Conservation (phyloP, 2,113 vertebrate genomes). For the Cyphomyrus discorhynchus region DNA sequence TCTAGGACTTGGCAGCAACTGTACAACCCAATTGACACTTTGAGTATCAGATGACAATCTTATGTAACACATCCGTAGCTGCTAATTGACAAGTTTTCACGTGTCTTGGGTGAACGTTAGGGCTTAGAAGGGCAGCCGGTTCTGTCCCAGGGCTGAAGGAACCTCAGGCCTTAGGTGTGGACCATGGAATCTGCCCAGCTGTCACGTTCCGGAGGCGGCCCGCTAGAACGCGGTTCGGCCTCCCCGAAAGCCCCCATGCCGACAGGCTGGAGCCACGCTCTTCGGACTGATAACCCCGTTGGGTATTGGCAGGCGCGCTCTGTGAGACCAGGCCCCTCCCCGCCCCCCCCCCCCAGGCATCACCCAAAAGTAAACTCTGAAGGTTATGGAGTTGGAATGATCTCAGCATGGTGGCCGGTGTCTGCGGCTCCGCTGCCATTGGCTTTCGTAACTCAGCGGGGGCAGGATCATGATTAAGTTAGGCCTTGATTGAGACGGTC, state of each 20-base stretch:
- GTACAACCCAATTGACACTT: background rate
- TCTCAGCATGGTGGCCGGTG: background rate
- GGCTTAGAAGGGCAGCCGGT: background rate
- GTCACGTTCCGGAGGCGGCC: background rate
- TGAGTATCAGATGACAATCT: background rate
- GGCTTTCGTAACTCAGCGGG: background rate
- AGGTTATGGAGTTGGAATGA: background rate
- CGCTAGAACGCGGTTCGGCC: background rate
- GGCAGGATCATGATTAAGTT: background rate
- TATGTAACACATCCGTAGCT: background rate
- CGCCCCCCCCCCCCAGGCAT: background rate
- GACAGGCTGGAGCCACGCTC: background rate
- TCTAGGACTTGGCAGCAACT: background rate
- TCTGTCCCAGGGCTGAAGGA: background rate
- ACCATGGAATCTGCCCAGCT: background rate
- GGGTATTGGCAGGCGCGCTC: background rate
- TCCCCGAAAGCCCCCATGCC: background rate
- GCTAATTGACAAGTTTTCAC: background rate
- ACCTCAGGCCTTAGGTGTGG: background rate
- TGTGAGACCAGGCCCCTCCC: background rate
- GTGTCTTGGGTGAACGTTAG: background rate
- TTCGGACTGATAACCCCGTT: background rate
- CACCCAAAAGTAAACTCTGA: background rate
- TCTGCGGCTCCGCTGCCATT: background rate
- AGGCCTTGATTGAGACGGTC: background rate